These are phyloP conservation scores for Dryococelus australis DNA, from an alignment of 2,888 invertebrate species.

Conservation along the genomic window DNA sequence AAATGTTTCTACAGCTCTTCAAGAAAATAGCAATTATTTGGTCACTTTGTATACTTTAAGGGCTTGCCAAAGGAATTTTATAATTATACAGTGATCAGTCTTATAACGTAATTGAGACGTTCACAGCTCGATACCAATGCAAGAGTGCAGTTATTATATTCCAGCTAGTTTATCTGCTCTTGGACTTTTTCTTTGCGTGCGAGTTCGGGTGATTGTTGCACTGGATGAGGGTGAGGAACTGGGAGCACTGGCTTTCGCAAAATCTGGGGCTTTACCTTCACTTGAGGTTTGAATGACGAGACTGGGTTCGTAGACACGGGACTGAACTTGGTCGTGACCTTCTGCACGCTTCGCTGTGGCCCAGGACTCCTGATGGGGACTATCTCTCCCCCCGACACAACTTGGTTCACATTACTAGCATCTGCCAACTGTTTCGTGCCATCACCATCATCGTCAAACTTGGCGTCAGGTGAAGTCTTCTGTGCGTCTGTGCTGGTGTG, in stretches of 20 bases:
- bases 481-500: conserved; percentile 39
- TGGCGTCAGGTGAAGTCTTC: conserved; percentile 31
- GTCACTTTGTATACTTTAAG: background rate
- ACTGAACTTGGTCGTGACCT: conserved; percentile 70
- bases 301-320: conserved; percentile 12
- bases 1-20: background rate
- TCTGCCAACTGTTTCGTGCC: conserved; percentile 38
- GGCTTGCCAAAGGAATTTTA: background rate
- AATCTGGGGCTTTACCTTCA: conserved; percentile 83
- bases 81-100: conserved; percentile 37
- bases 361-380: conserved; percentile 58
- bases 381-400: conserved; percentile 42
- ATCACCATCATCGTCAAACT: conserved; percentile 35
- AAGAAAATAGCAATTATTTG: background rate
- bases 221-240: conserved; percentile 46
- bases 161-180: conserved; percentile 28
- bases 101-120: conserved; percentile 40
- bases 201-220: conserved; percentile 39
- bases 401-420: conserved; percentile 44
- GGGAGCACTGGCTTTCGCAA: conserved; percentile 72
- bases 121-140: background rate
- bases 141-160: background rate
- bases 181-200: conserved; percentile 36
- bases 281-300: conserved; percentile 68
- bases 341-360: conserved; percentile 68